Evolutionary conservation across 2,113 vertebrate species (phyloP), one percentile per base, ranked within the genome.

Genomic region (Tachysurus fulvidraco): DNA sequence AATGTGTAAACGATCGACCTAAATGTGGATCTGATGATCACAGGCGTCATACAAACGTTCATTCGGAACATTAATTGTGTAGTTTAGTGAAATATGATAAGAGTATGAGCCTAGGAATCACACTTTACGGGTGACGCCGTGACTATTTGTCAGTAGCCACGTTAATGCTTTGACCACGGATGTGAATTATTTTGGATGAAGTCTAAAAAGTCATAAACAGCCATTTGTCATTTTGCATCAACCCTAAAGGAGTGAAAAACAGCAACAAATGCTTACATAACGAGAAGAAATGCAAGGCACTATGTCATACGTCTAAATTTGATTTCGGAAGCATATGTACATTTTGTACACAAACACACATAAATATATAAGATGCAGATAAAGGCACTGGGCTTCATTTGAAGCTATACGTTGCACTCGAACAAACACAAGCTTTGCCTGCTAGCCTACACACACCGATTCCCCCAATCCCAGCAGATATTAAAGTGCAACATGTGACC

Each of bases 401-500:
- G 64, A 85, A 83, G 62, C 81, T 81, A 28, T 60, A 46, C 50
- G 67, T 57, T 57, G 76, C 1, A 36, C 30, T 85, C 76, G 91
- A 90, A 87, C 50, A 54, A 30, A 4, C 86, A 78, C 50, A 83
- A 82, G 69, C 69, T 67, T 82, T 14, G 44, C 84, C 73, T 73
- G 41, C 78, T 69, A 57, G 86, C 62, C 76, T 85, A 84, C n/a
- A 83, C 81, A 88, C 60, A 54, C 60, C 57, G 1, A 76, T 64
- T 71, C 36, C 23, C 30, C 78, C 57, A 30, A 76, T 81, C 78
- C 86, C 46, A 78, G 28, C 71, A 84, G 81, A 89, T 87, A 86
- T 81, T 95, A 94, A 94, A 95, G 94, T 94, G 94, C 94, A 89
- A 92, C 67, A 85, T 60, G 25, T 21, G 88, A 89, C 88, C 83